These are phyloP conservation scores for Scaptodrosophila latifasciaeformis DNA, from an alignment of 2,888 invertebrate species.

Conservation along the genomic window DNA sequence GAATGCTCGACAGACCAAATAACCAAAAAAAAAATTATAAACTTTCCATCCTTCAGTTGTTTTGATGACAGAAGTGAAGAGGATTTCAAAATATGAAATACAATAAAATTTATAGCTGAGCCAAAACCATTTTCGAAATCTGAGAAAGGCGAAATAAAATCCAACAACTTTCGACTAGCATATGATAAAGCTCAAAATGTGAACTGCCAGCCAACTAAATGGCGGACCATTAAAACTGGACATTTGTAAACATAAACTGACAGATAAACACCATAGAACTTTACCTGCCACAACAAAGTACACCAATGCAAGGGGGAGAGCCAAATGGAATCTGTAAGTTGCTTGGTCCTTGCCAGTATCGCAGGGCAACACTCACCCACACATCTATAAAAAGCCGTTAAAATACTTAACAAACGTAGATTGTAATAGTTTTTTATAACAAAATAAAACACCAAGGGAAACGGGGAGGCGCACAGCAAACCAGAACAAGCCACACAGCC, in stretches of 20 bases:
- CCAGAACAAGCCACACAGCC: conserved; percentile 9
- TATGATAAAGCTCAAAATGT: conserved; percentile 13
- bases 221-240: conserved; percentile 64
- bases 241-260: conserved; percentile 69
- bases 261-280: conserved; percentile 63
- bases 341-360: too few relatives aligned
- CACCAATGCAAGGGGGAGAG: too few relatives aligned
- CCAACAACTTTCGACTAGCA: conserved; percentile 39
- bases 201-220: conserved; percentile 41
- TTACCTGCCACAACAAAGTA: conserved; percentile 22
- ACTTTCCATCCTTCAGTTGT: too few relatives aligned
- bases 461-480: conserved; percentile 26
- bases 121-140: too few relatives aligned
- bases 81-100: too few relatives aligned
- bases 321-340: conserved; percentile 4
- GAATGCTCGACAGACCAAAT: too few relatives aligned
- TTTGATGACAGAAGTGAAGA: too few relatives aligned
- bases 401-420: conserved; percentile 71
- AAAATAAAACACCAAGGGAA: conserved; percentile 52
- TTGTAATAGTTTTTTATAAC: conserved; percentile 62
- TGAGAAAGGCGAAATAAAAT: conserved; percentile 21
- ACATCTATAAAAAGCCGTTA: conserved; percentile 49
- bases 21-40: neutral
- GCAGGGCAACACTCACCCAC: neutral
- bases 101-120: too few relatives aligned